Base-by-base conservation (phyloP, 2,113 vertebrate genomes). In the Menura novaehollandiae region DNA sequence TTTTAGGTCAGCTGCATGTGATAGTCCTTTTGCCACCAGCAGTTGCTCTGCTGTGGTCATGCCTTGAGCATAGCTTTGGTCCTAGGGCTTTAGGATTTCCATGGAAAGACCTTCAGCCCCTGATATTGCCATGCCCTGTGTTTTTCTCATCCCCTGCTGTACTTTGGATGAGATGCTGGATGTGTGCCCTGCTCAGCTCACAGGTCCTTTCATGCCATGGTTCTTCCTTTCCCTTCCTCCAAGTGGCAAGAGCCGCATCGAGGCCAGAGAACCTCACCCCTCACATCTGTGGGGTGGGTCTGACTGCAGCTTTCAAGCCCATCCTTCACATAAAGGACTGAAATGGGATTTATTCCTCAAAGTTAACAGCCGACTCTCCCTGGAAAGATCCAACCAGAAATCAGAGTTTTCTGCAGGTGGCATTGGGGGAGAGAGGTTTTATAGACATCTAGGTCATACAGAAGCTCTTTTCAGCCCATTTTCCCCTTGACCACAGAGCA, bases 61-160 rank as follows among this genome's bases (percentile, higher is more conserved):
- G 33, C 47, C 24, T 44, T 43, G 43, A 87, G 47, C 26, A 23
- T 14, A 3, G 1, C 1, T 0, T 7, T n/a, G 11, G 4, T 39
- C 52, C 44, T 13, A 7, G 13, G 4, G 14, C 20, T 49, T 78
- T 28, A 55, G 47, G 73, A 17, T 68, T 79, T 44, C 49, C 12
- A 4, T 2, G 11, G 41, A 46, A 62, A 63, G 15, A 19, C 2
- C 11, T 47, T 71, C 52, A 76, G 52, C 10, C 30, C 19, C 52
- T 23, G 44, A 2, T 18, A n/a, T 2, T 68, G 33, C 43, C 7
- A 22, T 72, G 30, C 4, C 22, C 15, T 58, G 39, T 18, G 9
- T 10, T 68, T 43, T 75, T 32, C n/a, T 87, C 41, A 11, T 19
- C 17, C 33, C 32, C 58, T 22, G 7, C 17, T 43, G 53, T 16